Percentiles rank a stretch among this genome's conserved stretches.
phyloP scores from a whole-genome alignment of 64 coral and sea anemone species.

The Montipora cactus region DNA sequence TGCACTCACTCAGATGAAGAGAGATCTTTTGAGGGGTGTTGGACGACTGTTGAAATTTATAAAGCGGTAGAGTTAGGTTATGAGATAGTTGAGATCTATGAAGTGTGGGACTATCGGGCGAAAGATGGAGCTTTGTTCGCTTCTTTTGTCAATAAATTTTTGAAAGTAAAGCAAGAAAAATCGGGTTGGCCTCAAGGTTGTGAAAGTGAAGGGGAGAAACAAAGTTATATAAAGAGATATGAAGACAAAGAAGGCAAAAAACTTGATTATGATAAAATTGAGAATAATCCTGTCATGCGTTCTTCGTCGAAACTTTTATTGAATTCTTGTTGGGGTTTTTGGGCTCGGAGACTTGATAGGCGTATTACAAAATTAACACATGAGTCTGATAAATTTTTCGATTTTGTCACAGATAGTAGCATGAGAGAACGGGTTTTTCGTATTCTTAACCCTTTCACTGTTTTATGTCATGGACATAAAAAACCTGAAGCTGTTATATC shows the following conservation, averaged over 20 bases:
- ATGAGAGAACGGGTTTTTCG: neutral
- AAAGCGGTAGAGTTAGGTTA: neutral
- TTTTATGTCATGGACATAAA: neutral
- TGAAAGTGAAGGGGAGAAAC: neutral
- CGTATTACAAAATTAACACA: neutral
- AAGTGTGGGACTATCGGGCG: slow-evolving; percentile 50
- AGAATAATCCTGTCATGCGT: neutral
- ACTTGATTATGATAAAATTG: neutral
- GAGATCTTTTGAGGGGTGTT: neutral
- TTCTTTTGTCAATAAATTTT: neutral
- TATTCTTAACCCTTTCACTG: neutral
- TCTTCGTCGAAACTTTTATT: neutral
- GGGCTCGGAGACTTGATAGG: neutral
- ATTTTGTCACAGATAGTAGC: neutral
- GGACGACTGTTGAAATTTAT: slow-evolving; percentile 5
- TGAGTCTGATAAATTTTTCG: neutral
- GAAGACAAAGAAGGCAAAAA: neutral
- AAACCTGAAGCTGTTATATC: neutral
- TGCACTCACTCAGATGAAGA: no score
- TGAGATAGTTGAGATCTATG: neutral
- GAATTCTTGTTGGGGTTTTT: slow-evolving; percentile 32
- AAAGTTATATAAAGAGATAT: neutral
- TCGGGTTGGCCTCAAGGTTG: slow-evolving; percentile 3
- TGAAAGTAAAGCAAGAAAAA: slow-evolving; percentile 47
- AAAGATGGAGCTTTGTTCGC: neutral